Evolutionary conservation across 2,888 invertebrate genomes (phyloP).

Genomic region (Caenorhabditis sp.): DNA sequence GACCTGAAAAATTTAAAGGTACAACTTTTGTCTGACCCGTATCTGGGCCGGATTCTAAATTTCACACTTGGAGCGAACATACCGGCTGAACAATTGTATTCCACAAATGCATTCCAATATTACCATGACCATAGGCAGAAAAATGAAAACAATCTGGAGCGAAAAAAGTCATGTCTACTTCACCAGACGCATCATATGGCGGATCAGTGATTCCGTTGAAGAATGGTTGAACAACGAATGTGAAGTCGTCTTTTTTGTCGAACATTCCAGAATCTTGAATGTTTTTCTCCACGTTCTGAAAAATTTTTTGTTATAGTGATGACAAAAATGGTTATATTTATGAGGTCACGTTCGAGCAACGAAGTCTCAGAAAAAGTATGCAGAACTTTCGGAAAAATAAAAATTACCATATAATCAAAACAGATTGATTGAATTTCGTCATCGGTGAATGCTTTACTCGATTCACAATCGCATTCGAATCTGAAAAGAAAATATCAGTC

Average conservation of each 20-base stretch:
- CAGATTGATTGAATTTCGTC: constrained; percentile 49
- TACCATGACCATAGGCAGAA: constrained; percentile 43
- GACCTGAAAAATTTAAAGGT: constrained; percentile 13
- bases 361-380: neutral
- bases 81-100: constrained; percentile 46
- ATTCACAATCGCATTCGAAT: constrained; percentile 53
- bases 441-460: constrained; percentile 42
- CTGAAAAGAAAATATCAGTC: too few relatives aligned
- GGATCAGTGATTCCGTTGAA: constrained; percentile 47
- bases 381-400: neutral
- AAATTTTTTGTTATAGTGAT: neutral
- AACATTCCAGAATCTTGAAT: constrained; percentile 40
- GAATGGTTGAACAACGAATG: constrained; percentile 56
- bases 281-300: constrained; percentile 40
- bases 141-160: constrained; percentile 57
- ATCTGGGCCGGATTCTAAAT: too few relatives aligned
- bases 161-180: constrained; percentile 49
- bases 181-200: constrained; percentile 42
- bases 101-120: constrained; percentile 49
- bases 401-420: constrained; percentile 46
- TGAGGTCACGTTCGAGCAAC: neutral
- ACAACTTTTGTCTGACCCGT: too few relatives aligned
- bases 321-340: too few relatives aligned
- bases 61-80: neutral
- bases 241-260: constrained; percentile 51